phyloP scores from a whole-genome alignment of 2,797 vertebrate genomes.

The Tapera naevia region DNA sequence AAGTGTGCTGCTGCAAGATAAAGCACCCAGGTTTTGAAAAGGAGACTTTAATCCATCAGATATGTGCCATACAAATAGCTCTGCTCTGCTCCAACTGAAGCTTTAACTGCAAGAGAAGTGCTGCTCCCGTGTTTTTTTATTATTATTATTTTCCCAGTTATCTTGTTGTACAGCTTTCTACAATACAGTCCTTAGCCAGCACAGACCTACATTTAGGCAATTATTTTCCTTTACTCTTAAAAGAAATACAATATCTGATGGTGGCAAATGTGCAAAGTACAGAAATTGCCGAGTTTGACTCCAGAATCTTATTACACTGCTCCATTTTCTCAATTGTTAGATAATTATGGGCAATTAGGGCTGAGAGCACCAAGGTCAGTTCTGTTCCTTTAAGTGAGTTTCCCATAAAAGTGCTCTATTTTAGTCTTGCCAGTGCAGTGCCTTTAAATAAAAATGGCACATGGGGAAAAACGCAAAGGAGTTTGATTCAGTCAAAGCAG shows the following conservation, averaged over 20 bases:
- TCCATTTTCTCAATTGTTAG: not conserved
- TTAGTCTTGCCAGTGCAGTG: accelerated
- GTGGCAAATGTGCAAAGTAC: not conserved
- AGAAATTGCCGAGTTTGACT: not conserved
- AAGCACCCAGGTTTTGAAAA: not conserved
- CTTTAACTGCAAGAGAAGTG: not conserved
- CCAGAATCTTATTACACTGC: not conserved
- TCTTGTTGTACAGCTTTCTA: conserved; percentile 50
- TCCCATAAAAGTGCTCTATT: not conserved
- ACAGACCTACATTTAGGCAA: not conserved
- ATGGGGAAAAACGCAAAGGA: not conserved
- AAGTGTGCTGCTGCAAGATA: conserved; percentile 50
- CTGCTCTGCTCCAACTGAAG: not conserved
- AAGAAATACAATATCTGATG: conserved; percentile 19
- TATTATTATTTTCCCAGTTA: not conserved
- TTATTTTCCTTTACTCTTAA: not conserved
- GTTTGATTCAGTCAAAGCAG: not conserved
- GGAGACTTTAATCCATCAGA: conserved; percentile 15
- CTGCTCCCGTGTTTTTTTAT: not conserved
- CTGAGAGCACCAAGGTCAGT: not conserved
- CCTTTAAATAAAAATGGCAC: not conserved
- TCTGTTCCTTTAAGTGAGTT: not conserved
- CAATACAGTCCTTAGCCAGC: not conserved
- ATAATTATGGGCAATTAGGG: not conserved
- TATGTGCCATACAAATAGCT: conserved; percentile 9